Conservation (phyloP, 2,888 invertebrate species). For the Seladonia tumulorum region DNA sequence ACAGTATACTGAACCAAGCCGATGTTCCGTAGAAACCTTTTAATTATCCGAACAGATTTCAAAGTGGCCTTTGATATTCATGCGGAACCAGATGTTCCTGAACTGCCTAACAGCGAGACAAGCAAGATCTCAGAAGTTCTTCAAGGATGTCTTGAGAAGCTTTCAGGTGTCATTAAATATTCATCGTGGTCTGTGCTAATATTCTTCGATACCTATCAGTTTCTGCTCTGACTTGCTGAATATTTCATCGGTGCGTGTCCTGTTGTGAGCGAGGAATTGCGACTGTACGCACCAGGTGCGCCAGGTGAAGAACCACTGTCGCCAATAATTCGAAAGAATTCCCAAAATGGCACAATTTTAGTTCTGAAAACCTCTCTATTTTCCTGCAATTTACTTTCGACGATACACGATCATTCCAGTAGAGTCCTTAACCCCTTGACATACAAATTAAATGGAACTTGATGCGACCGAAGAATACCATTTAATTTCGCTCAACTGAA, state of each 20-base stretch:
- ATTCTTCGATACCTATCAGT: constrained; percentile 33
- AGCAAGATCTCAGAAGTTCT: constrained; percentile 8
- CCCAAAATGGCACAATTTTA: not conserved
- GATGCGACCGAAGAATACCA: no score
- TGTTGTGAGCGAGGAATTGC: not conserved
- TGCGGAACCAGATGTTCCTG: constrained; percentile 10
- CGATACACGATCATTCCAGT: no score
- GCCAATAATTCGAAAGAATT: no score
- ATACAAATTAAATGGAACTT: no score
- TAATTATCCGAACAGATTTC: constrained; percentile 3
- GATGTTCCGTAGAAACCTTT: not conserved
- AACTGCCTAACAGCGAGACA: not conserved
- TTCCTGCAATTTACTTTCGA: not conserved
- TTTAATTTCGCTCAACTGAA: no score
- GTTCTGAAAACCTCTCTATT: not conserved
- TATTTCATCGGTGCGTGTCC: constrained; percentile 19
- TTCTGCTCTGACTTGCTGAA: constrained; percentile 9
- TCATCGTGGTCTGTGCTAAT: constrained; percentile 39
- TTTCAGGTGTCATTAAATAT: constrained; percentile 48
- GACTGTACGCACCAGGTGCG: not conserved
- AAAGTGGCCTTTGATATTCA: not conserved
- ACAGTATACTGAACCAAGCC: not conserved
- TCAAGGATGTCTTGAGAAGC: constrained; percentile 27
- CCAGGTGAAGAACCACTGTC: no score
- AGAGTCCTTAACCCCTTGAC: no score